Base-by-base conservation (phyloP, 2,888 invertebrate species). In the Tholera decimalis region DNA sequence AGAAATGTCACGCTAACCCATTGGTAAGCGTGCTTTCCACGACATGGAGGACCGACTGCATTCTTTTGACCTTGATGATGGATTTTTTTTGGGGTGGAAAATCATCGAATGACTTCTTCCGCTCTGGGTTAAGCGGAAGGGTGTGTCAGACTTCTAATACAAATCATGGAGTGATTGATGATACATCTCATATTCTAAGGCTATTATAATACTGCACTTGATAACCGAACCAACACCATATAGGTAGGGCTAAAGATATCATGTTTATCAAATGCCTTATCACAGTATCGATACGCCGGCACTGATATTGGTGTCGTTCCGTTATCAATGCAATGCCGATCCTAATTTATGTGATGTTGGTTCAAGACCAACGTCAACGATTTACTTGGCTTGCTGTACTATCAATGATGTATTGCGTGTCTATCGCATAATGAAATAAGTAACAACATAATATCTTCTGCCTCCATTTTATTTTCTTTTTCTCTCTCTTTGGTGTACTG, bases 291-390 rank as follows among this genome's bases (percentile, higher is more conserved):
- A 77, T 70, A 66, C 11, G 39, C 57, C 61, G 65, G 37, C 64
- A 59, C 76, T 75, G 79, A 69, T 81, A 72, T 68, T 47, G 43
- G 28, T 46, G 50, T 30, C 73, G 30, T 43, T 41, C 2, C 26
- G 49, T 73, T 80, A 80, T 82, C 82, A 60, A 53, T 49, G 54
- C 67, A 73, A 66, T 73, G 65, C 63, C 80, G 60, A 70, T 57
- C 59, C 55, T 73, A 76, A 81, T 81, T 69, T 64, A 69, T 69
- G 58, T 69, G 49, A 46, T 73, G 37, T 60, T 49, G 49, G 30
- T 59, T 51, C n/a, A 61, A 41, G 43, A 61, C 35, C 50, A 47
- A 41, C 22, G 20, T 2, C 39, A 18, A 33, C 33, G 35, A 22
- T 63, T 71, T 44, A 43, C 56, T 73, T 47, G n/a, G 22, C 11